Conservation (phyloP, 2,797 vertebrate species). For the Mergus octosetaceus region DNA sequence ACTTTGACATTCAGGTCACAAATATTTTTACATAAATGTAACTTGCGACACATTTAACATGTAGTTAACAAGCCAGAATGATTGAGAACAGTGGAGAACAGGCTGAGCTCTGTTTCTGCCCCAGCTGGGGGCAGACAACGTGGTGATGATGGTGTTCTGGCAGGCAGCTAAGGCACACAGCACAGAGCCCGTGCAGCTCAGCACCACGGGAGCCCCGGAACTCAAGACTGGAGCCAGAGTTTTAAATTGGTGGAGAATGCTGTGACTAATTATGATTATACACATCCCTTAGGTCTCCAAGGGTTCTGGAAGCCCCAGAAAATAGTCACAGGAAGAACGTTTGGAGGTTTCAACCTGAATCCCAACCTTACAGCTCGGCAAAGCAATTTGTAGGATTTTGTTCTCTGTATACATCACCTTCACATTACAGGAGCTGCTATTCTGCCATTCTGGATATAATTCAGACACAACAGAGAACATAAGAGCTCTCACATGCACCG, state of each 20-base stretch:
- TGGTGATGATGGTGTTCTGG: not conserved
- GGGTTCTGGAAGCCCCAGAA: not conserved
- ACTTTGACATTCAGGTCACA: not conserved
- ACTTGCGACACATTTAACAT: not conserved
- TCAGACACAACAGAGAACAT: not conserved
- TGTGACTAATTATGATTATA: not conserved
- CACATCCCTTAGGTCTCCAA: not conserved
- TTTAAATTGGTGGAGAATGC: not conserved
- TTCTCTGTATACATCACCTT: not conserved
- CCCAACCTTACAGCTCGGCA: not conserved
- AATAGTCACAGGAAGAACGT: not conserved
- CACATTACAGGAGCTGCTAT: not conserved
- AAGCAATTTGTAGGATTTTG: not conserved
- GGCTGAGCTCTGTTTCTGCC: not conserved
- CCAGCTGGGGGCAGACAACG: not conserved
- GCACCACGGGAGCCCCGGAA: not conserved
- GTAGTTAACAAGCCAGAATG: not conserved
- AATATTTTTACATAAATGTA: not conserved
- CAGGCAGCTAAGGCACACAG: not conserved
- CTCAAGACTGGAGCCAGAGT: not conserved
- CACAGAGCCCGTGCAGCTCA: not conserved
- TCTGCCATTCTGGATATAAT: not conserved
- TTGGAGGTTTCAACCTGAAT: not conserved
- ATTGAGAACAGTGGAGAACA: rapidly evolving
- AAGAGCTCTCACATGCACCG: too few species aligned